Evolutionary conservation across 2,888 invertebrate genomes (phyloP).

Genomic region (Meloe dianella): DNA sequence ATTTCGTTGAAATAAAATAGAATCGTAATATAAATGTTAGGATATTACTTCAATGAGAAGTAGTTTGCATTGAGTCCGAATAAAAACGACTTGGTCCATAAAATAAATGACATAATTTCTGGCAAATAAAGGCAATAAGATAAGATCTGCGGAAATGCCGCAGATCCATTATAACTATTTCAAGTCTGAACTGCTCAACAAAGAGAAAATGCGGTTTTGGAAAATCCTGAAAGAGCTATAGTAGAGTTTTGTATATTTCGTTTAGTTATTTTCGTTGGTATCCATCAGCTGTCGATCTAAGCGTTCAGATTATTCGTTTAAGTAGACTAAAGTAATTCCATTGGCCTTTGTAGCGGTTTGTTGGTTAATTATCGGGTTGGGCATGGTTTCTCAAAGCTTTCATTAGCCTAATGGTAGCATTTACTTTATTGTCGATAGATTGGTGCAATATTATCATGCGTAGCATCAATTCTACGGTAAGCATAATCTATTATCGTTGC

Average conservation of each 20-base stretch:
- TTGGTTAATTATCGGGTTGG: slow-evolving; percentile 58
- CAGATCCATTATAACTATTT: slow-evolving; percentile 49
- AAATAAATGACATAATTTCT: slow-evolving; percentile 43
- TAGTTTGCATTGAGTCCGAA: slow-evolving; percentile 17
- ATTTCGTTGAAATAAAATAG: not conserved
- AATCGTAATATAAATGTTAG: not conserved
- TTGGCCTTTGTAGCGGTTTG: slow-evolving; percentile 54
- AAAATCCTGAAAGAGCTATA: slow-evolving; percentile 46
- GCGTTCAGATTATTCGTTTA: slow-evolving; percentile 55
- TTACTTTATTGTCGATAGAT: slow-evolving; percentile 1
- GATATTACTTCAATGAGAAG: not conserved
- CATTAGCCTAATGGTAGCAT: slow-evolving; percentile 52
- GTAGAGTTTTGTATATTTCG: slow-evolving; percentile 22
- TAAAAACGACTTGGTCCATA: slow-evolving; percentile 26
- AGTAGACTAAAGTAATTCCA: slow-evolving; percentile 57
- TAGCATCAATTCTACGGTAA: not conserved
- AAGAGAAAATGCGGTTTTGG: slow-evolving; percentile 42
- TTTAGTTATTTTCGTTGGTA: slow-evolving; percentile 52
- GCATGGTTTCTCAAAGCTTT: slow-evolving; percentile 52
- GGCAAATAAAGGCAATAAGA: slow-evolving; percentile 39
- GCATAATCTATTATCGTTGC: not conserved
- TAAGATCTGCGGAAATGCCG: slow-evolving; percentile 37
- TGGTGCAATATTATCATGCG: not conserved
- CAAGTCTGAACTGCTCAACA: slow-evolving; percentile 49
- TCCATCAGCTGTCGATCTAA: slow-evolving; percentile 50